phyloP scores from a whole-genome alignment of 1,140 invertebrate genomes.

The Linepithema humile region DNA sequence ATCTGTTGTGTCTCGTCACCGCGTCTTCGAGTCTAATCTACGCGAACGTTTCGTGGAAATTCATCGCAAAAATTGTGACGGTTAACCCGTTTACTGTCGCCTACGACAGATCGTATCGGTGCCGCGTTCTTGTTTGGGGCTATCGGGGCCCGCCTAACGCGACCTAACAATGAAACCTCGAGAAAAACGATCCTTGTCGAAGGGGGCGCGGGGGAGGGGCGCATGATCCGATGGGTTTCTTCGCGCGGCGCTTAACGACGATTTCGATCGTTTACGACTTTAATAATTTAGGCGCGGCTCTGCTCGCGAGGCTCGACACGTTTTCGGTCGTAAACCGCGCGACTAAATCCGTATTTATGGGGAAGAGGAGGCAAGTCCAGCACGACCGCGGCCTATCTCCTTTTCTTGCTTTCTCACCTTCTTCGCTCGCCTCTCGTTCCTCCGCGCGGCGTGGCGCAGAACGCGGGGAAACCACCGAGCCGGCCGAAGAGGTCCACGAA shows the following conservation, averaged over 20 bases:
- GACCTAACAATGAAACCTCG: constrained; percentile 73
- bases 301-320: constrained; percentile 83
- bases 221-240: constrained; percentile 69
- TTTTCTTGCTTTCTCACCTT: constrained; percentile 31
- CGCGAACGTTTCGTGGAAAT: constrained; percentile 32
- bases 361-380: constrained; percentile 79
- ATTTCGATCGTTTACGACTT: constrained; percentile 85
- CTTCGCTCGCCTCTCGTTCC: constrained; percentile 39
- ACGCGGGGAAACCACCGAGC: constrained; percentile 14
- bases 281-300: constrained; percentile 84
- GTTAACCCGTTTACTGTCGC: constrained; percentile 64
- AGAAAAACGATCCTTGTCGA: constrained; percentile 74
- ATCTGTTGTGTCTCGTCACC: constrained; percentile 33
- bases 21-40: constrained; percentile 45
- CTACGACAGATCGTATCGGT: not conserved
- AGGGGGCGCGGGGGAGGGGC: constrained; percentile 58
- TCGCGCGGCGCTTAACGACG: constrained; percentile 82
- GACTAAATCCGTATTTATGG: constrained; percentile 84
- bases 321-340: constrained; percentile 83
- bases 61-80: constrained; percentile 48
- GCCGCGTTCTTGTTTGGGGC: not conserved
- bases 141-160: constrained; percentile 43
- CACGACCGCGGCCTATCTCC: constrained; percentile 59
- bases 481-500: not conserved
- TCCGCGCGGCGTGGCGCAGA: not conserved